A percentile compares a stretch with the other conserved stretches of the same genome.
These are phyloP conservation scores for Pituophis catenifer DNA, from an alignment of 2,113 vertebrate species.

Conservation along the genomic window DNA sequence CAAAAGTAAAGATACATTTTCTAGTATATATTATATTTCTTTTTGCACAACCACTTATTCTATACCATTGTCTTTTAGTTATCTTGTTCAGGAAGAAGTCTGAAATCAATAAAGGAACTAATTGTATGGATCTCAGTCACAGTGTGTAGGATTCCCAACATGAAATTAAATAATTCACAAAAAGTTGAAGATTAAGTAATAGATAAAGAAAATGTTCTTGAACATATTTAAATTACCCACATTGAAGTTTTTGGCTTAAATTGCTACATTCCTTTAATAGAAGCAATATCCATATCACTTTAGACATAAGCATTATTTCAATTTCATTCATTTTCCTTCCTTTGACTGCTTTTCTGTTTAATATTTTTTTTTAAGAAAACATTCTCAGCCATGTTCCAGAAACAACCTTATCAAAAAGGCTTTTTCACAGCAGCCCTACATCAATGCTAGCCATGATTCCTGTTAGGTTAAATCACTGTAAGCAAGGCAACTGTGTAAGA, in stretches of 20 bases:
- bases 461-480: conserved; percentile 59
- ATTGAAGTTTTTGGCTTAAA: conserved; percentile 43
- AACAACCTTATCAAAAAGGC: conserved; percentile 36
- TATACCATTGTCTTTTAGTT: not conserved
- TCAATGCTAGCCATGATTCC: conserved; percentile 58
- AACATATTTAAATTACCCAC: conserved; percentile 29
- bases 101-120: not conserved
- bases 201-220: conserved; percentile 23
- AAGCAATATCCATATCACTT: conserved; percentile 38
- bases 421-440: conserved; percentile 50
- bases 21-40: not conserved
- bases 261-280: conserved; percentile 45
- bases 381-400: conserved; percentile 43
- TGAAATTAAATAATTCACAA: not conserved
- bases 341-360: conserved; percentile 33
- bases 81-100: not conserved
- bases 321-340: conserved; percentile 41
- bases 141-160: not conserved
- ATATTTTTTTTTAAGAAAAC: conserved; percentile 34
- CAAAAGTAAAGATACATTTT: not conserved
- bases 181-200: conserved; percentile 4
- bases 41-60: not conserved
- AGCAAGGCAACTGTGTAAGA: conserved; percentile 54
- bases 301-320: conserved; percentile 31
- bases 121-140: not conserved